These are phyloP conservation scores for Sycobia sp. DNA, from an alignment of 1,140 invertebrate genomes.

Conservation along the genomic window DNA sequence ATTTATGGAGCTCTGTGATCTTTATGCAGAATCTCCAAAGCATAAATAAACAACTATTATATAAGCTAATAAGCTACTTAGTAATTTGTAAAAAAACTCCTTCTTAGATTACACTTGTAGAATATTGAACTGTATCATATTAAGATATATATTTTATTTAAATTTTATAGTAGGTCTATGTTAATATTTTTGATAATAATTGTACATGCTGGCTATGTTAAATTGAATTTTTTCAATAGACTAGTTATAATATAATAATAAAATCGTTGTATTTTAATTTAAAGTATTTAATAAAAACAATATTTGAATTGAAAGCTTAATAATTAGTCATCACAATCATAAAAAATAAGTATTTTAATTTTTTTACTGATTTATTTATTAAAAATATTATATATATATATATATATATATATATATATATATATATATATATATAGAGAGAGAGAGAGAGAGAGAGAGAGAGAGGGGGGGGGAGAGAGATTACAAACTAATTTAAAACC, in stretches of 20 bases:
- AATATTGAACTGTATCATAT: background rate
- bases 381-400: no score
- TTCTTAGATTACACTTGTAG: conserved; percentile 5
- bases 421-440: no score
- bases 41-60: conserved; percentile 7
- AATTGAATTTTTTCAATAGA: conserved; percentile 9
- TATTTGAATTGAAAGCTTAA: no score
- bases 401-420: no score
- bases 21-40: conserved; percentile 42
- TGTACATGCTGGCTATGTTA: conserved; percentile 31
- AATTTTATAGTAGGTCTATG: background rate
- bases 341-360: no score
- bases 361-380: no score
- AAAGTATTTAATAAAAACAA: no score
- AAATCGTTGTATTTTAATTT: no score
- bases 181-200: conserved; percentile 15
- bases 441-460: no score
- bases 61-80: background rate
- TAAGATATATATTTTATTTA: background rate
- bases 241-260: conserved; percentile 15
- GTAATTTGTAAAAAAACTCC: conserved; percentile 9
- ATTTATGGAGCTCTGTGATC: conserved; percentile 39
- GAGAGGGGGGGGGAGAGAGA: no score
- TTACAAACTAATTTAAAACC: no score
- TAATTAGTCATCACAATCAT: no score